Base-by-base conservation (phyloP, 2,888 invertebrate genomes). In the Fabriciana adippe region DNA sequence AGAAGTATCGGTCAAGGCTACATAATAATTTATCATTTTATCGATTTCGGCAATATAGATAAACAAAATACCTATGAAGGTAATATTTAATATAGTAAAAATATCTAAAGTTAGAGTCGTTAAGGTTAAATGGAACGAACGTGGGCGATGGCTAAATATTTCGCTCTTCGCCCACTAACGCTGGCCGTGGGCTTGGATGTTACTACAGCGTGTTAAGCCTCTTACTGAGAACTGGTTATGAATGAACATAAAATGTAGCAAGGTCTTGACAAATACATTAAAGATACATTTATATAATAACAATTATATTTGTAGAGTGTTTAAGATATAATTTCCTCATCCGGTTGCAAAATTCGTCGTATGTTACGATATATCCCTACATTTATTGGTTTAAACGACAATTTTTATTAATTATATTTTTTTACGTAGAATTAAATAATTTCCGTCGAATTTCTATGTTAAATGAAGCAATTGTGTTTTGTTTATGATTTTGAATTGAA, bases 71-170 rank as follows among this genome's bases (percentile, higher is more conserved):
- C 55, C 63, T 60, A 41, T 63, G 15, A 45, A 21, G 4, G 45
- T 47, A 57, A n/a, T 26, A 6, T 57, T 18, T 41, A 57, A 57
- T 47, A 16, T 57, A 55, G 61, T 55, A 62, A 66, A 66, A 67
- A 18, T 54, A 35, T 51, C 35, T 53, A 47, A 53, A 59, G 45
- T 65, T 63, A 68, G 63, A 62, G 18, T 60, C 65, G 59, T 76
- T 77, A 81, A 82, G 83, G 82, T 72, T 73, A 89, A 83, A 79
- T 88, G 76, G 88, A 86, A 82, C 88, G 74, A 13, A 72, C 77
- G 90, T 89, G 82, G 87, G 88, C 72, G 81, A 77, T 72, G 73
- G 72, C 77, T 78, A 78, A 85, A 83, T 84, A 83, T 84, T 84
- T 82, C 75, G 83, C 81, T 75, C 77, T 64, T 77, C 88, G 84